Conservation (phyloP, 92 coral and sea anemone species). For the Chrysogorgia sp. region DNA sequence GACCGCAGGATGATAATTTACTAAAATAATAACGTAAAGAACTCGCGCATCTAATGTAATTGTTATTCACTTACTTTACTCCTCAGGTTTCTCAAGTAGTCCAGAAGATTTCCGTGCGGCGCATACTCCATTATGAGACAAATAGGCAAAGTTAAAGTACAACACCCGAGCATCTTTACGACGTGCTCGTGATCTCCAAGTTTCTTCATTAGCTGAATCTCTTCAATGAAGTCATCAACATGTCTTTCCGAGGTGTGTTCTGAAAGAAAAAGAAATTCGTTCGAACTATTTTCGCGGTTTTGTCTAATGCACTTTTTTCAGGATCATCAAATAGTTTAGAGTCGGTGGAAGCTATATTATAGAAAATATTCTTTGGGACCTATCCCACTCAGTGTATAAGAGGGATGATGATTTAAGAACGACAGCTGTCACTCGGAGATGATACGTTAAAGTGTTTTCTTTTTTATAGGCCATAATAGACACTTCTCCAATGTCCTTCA, state of each 20-base stretch:
- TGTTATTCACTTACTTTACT: conserved; percentile 66
- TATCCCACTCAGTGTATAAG: too few species aligned
- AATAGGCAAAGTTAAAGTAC: conserved; percentile 84
- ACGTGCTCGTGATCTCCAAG: conserved; percentile 89
- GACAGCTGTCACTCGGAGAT: too few species aligned
- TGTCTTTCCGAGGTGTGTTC: conserved; percentile 58
- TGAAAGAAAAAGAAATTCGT: not conserved
- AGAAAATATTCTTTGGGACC: not conserved
- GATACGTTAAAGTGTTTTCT: too few species aligned
- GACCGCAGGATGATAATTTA: too few species aligned
- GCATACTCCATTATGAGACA: conserved; percentile 84
- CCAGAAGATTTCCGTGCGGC: conserved; percentile 83
- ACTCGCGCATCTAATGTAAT: too few species aligned
- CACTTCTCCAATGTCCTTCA: too few species aligned
- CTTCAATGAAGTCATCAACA: conserved; percentile 87
- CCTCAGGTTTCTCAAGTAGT: conserved; percentile 76
- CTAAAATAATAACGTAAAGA: too few species aligned
- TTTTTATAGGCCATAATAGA: too few species aligned
- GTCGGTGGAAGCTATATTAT: not conserved
- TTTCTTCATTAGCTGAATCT: conserved; percentile 90
- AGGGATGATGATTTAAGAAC: too few species aligned
- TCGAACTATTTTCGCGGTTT: not conserved
- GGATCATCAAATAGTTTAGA: not conserved
- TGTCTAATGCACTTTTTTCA: not conserved
- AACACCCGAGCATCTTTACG: conserved; percentile 87